A percentile compares a stretch with the other conserved stretches of the same genome.
Conservation (phyloP, 2,797 vertebrate species). For the Numenius phaeopus region DNA sequence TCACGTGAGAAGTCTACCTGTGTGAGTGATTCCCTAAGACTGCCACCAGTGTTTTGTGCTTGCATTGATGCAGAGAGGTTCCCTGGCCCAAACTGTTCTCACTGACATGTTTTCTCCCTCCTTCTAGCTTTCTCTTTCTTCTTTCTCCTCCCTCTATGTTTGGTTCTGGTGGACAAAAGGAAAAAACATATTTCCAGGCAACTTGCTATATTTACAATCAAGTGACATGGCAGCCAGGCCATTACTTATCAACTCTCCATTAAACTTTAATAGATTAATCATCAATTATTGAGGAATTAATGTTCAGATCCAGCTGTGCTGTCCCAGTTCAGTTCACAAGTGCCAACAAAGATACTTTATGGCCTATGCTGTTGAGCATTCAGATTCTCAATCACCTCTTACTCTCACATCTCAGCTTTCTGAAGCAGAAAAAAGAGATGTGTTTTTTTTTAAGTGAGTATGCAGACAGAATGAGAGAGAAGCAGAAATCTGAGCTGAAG, state of each 20-base stretch:
- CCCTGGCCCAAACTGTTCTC: neutral
- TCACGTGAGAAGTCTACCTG: neutral
- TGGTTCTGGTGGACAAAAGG: conserved; percentile 34
- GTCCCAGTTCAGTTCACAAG: conserved; percentile 77
- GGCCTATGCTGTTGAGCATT: neutral
- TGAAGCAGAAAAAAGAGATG: conserved; percentile 13
- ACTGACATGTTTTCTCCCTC: fast-evolving
- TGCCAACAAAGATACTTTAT: conserved; percentile 59
- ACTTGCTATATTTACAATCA: conserved; percentile 78
- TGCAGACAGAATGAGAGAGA: neutral
- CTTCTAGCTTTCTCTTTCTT: neutral
- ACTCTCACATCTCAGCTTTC: conserved; percentile 26
- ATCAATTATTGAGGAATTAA: conserved; percentile 87
- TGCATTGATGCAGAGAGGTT: neutral
- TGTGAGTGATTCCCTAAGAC: neutral
- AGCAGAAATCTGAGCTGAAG: neutral
- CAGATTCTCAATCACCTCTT: conserved; percentile 21
- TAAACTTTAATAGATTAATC: conserved; percentile 84
- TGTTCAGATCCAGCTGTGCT: conserved; percentile 83
- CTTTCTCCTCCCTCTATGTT: neutral
- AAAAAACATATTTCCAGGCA: conserved; percentile 75
- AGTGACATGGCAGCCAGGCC: conserved; percentile 80
- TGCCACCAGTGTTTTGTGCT: neutral
- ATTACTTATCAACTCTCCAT: conserved; percentile 83
- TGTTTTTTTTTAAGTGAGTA: neutral